Base-by-base conservation (phyloP, 2,797 vertebrate genomes). In the Arctocebus calabarensis region DNA sequence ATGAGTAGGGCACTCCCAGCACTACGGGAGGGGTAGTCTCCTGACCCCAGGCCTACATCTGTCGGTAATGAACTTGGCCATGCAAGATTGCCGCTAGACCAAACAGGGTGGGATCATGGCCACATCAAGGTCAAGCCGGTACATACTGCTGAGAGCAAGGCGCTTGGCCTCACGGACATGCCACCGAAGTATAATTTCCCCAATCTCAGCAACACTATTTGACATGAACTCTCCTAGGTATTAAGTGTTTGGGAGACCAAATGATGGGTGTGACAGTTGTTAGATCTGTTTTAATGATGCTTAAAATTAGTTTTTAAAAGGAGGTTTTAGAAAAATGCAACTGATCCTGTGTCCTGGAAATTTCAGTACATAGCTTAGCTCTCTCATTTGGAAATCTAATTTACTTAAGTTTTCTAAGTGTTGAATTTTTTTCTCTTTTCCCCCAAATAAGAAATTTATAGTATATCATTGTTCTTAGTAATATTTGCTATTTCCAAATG, bases 251-350 rank as follows among this genome's bases (percentile, higher is more conserved):
- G 12, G 75, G 75, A 94, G 32, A 93, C 81, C 84, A 91, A 77
- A 90, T 94, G 27, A 45, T 13, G 92, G 91, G 55, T 93, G 16
- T 1, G 37, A 27, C 27, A 57, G 27, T 55, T n/a, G n/a, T 59
- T 48, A 82, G 48, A 66, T 13, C 8, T n/a, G 17, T n/a, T 73
- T 90, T 97, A 88, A 97, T 13, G 90, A 90, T 97, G 94, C n/a
- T 52, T 64, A 57, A 82, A 87, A 97, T 34, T 19, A 77, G 52
- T 4, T 84, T 97, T 97, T 88, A 55, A 97, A 94, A 81, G 74
- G 14, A 32, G 1, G 23, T 27, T 84, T 92, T 77, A 81, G 55
- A 22, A 66, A 73, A 94, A 73, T 1, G 2, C 10, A 73, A 48
- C 1, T 22, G 27, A n/a, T 0, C 3, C 2, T 6, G 1, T n/a